phyloP scores from a whole-genome alignment of 1,140 invertebrate species.

The Pectinophora gossypiella region DNA sequence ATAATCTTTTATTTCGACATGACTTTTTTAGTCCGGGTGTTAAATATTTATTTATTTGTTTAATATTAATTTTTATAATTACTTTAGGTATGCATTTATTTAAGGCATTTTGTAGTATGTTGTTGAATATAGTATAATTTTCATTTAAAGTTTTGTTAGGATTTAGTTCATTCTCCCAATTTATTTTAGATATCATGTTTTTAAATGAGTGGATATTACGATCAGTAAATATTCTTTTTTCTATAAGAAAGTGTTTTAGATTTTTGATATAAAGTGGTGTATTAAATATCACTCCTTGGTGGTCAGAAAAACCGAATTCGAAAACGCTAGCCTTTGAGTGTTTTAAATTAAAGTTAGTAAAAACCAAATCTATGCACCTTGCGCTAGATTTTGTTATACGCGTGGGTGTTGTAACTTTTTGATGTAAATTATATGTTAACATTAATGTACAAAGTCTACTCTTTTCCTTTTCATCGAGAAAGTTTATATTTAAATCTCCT shows the following conservation, averaged over 20 bases:
- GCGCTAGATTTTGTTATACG: not conserved
- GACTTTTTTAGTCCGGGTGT: conserved; percentile 4
- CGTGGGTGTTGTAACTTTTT: not conserved
- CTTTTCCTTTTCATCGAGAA: conserved; percentile 1
- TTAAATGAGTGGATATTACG: too few relatives aligned
- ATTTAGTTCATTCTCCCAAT: not conserved
- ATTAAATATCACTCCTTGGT: not conserved
- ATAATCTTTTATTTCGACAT: conserved; percentile 8
- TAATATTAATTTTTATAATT: not conserved
- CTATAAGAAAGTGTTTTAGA: too few relatives aligned
- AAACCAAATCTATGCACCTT: conserved; percentile 6
- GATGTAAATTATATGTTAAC: conserved; percentile 1
- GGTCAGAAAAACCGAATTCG: conserved; percentile 7
- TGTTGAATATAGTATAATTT: conserved; percentile 2
- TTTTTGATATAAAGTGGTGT: too few relatives aligned
- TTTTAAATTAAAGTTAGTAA: conserved; percentile 4
- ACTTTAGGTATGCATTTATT: conserved; percentile 5
- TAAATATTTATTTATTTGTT: conserved; percentile 3
- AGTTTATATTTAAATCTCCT: conserved; percentile 7
- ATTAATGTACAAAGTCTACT: not conserved
- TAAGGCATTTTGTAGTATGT: not conserved
- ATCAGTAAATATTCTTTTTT: too few relatives aligned
- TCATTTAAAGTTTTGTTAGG: conserved; percentile 2
- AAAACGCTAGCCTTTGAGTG: not conserved
- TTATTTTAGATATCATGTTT: too few relatives aligned